Conservation (phyloP, 2,113 vertebrate species). For the Chaenogobius annularis region DNA sequence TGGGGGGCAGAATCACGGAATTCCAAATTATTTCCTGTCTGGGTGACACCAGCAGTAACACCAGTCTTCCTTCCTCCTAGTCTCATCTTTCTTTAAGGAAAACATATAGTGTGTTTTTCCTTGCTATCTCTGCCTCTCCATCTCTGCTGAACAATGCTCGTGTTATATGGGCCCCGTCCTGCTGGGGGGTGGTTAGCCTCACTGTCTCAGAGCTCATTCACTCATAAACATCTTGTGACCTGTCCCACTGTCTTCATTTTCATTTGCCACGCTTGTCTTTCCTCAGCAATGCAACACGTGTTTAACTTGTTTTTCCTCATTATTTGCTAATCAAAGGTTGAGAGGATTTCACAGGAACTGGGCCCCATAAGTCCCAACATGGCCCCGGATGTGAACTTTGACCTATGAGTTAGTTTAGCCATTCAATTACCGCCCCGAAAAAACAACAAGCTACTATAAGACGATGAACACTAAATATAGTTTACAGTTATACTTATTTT, state of each 20-base stretch:
- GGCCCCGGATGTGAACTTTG: constrained; percentile 44
- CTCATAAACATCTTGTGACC: constrained; percentile 65
- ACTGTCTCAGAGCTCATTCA: constrained; percentile 66
- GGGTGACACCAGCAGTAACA: constrained; percentile 10
- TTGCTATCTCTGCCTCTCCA: constrained; percentile 16
- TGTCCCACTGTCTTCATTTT: constrained; percentile 28
- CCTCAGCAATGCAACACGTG: constrained; percentile 20
- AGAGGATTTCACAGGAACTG: constrained; percentile 23
- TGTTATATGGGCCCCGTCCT: constrained; percentile 49
- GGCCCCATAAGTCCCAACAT: constrained; percentile 30
- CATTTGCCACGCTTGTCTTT: constrained; percentile 40
- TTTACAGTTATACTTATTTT: no score
- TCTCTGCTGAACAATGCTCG: constrained; percentile 23
- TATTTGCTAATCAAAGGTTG: constrained; percentile 28
- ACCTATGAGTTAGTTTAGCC: constrained; percentile 48
- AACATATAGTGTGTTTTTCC: constrained; percentile 40
- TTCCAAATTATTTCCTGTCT: constrained; percentile 38
- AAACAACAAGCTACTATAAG: constrained; percentile 3
- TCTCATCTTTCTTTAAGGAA: constrained; percentile 44
- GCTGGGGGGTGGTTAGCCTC: constrained; percentile 60
- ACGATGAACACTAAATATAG: no score
- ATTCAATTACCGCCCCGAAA: constrained; percentile 3
- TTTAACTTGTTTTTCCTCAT: constrained; percentile 26
- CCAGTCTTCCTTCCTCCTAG: constrained; percentile 7
- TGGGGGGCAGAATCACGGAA: constrained; percentile 47